Evolutionary conservation across 2,888 invertebrate species (phyloP).

Genomic region (Caenorhabditis wallacei): DNA sequence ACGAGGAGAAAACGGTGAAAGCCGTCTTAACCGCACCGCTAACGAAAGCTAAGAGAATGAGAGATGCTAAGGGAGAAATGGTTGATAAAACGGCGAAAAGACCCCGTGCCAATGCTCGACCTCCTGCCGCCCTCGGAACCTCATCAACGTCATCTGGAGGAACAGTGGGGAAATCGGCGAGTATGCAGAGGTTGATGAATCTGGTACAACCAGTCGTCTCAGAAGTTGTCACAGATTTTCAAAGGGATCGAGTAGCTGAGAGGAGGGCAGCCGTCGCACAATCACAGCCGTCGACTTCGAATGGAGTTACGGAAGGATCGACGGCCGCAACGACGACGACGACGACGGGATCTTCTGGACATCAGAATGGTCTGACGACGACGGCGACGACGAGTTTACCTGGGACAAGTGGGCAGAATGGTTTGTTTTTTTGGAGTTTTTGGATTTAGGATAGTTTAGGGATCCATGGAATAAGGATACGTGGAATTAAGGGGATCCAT

Average conservation of each 20-base stretch:
- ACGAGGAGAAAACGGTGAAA: constrained; percentile 68
- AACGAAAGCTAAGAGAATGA: constrained; percentile 54
- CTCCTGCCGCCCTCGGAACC: constrained; percentile 38
- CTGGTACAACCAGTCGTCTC: constrained; percentile 72
- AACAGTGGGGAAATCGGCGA: constrained; percentile 55
- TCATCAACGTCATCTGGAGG: constrained; percentile 32
- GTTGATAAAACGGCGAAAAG: constrained; percentile 46
- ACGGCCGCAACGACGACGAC: not conserved
- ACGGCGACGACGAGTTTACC: too few species aligned
- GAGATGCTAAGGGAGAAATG: constrained; percentile 52
- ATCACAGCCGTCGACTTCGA: constrained; percentile 62
- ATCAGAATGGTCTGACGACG: too few species aligned
- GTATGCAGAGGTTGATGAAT: constrained; percentile 66
- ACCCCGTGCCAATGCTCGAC: constrained; percentile 38
- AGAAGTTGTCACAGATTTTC: constrained; percentile 79
- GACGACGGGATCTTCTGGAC: not conserved
- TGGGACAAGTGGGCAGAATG: too few species aligned
- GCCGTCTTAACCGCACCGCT: constrained; percentile 61
- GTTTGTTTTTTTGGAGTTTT: too few species aligned
- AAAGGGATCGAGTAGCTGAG: constrained; percentile 75
- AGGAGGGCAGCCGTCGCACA: constrained; percentile 58
- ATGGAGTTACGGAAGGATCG: not conserved
- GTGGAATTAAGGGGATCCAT: too few species aligned
- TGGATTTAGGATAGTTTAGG: too few species aligned
- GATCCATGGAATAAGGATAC: too few species aligned